These are phyloP conservation scores for Uloborus plumipes DNA, from an alignment of 2,888 invertebrate species.

Conservation along the genomic window DNA sequence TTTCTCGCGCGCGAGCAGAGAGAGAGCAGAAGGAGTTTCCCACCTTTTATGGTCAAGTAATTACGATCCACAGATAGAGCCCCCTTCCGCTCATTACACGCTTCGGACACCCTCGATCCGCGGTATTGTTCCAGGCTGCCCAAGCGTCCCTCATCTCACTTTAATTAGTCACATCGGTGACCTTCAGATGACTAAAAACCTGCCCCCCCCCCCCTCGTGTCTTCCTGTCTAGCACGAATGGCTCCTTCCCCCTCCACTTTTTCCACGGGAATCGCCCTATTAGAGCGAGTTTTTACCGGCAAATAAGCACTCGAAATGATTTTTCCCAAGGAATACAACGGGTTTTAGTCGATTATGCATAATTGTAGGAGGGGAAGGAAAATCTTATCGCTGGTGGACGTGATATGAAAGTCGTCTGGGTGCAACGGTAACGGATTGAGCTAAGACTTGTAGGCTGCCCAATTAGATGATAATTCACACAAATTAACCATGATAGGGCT, in stretches of 20 bases:
- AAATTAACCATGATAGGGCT: no score
- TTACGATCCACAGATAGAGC: conserved; percentile 57
- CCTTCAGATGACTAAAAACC: conserved; percentile 27
- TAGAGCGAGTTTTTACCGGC: conserved; percentile 26
- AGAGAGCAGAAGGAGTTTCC: conserved; percentile 30
- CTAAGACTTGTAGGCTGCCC: no score
- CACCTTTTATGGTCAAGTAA: conserved; percentile 64
- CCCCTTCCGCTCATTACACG: conserved; percentile 47
- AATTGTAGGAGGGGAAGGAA: background rate
- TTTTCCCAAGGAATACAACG: conserved; percentile 24
- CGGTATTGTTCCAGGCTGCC: conserved; percentile 60
- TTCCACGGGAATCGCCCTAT: conserved; percentile 45
- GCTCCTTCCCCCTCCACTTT: conserved; percentile 46
- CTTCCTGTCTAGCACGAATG: conserved; percentile 54
- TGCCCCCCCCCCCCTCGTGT: conserved; percentile 7
- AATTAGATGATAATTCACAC: no score
- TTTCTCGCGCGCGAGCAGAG: conserved; percentile 37
- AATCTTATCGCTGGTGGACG: background rate
- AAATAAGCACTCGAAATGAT: conserved; percentile 26
- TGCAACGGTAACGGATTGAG: no score
- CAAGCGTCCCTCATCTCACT: conserved; percentile 57
- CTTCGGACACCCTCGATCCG: conserved; percentile 42
- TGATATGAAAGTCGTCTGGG: conserved; percentile 9
- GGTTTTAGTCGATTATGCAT: conserved; percentile 28
- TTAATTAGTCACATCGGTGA: conserved; percentile 63